Conservation (phyloP, 2,888 invertebrate species). For the Dicroscelio sp. region DNA sequence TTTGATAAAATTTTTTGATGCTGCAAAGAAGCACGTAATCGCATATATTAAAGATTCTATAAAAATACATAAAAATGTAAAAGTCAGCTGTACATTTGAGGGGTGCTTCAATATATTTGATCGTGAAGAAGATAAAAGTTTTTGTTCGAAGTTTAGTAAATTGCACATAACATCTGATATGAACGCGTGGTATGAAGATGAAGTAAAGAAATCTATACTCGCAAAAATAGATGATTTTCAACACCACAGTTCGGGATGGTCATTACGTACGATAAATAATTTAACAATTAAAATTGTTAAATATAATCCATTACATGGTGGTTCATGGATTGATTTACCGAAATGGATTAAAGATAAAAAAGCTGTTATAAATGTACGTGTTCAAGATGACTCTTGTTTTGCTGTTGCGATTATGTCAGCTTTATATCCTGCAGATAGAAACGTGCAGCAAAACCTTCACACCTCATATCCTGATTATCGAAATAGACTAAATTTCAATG, state of each 20-base stretch:
- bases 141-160: background rate
- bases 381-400: background rate
- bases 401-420: constrained; percentile 26
- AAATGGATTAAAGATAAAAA: constrained; percentile 8
- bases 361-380: background rate
- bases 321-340: constrained; percentile 3
- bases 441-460: background rate
- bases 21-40: background rate
- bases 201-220: background rate
- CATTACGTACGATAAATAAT: background rate
- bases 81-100: background rate
- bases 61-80: background rate
- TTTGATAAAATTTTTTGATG: background rate
- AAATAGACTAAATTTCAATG: constrained; percentile 33
- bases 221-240: constrained; percentile 10
- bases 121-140: background rate
- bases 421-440: background rate
- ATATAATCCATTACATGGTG: background rate
- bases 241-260: background rate
- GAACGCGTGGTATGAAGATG: background rate
- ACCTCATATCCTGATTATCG: constrained; percentile 36
- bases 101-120: background rate
- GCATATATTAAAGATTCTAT: constrained; percentile 3
- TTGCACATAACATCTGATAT: background rate
- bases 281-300: background rate